Percentiles rank a stretch among this genome's conserved stretches.
phyloP scores from a whole-genome alignment of 2,888 invertebrate genomes.

The Drosophila heteroneura region DNA sequence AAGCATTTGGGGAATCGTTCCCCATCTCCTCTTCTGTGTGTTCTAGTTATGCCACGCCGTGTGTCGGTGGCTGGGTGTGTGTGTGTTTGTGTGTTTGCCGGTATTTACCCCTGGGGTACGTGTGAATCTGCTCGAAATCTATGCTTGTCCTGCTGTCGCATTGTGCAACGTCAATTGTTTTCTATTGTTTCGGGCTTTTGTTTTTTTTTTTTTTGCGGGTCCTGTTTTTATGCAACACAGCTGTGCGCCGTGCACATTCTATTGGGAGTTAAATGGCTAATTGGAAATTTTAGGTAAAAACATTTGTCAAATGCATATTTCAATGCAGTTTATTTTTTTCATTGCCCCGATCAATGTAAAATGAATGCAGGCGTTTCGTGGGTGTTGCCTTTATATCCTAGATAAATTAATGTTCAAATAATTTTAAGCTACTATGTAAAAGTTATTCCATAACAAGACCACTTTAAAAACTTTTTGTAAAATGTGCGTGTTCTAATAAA shows the following conservation, averaged over 20 bases:
- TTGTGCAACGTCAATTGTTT: constrained; percentile 68
- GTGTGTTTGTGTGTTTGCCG: constrained; percentile 36
- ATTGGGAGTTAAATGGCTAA: constrained; percentile 31
- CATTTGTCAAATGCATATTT: constrained; percentile 15
- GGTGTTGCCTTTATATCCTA: constrained; percentile 1
- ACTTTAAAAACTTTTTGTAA: background rate
- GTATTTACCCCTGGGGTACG: constrained; percentile 70
- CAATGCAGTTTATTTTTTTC: constrained; percentile 37
- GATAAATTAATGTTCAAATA: background rate
- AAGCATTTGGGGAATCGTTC: constrained; percentile 48
- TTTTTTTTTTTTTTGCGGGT: background rate
- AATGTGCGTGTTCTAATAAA: background rate
- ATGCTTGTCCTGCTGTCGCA: constrained; percentile 40
- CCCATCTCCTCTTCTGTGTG: background rate
- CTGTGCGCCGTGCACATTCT: constrained; percentile 11
- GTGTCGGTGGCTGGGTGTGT: constrained; percentile 1
- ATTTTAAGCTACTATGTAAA: background rate
- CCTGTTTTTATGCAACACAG: constrained; percentile 16
- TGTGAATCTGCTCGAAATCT: constrained; percentile 67
- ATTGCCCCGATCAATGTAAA: constrained; percentile 21
- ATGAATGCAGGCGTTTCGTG: background rate
- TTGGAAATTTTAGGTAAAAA: constrained; percentile 27
- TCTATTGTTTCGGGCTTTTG: constrained; percentile 40
- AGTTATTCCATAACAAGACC: background rate
- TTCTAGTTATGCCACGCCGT: constrained; percentile 8